phyloP scores from a whole-genome alignment of 2,113 vertebrate species.

The Plecotus auritus region DNA sequence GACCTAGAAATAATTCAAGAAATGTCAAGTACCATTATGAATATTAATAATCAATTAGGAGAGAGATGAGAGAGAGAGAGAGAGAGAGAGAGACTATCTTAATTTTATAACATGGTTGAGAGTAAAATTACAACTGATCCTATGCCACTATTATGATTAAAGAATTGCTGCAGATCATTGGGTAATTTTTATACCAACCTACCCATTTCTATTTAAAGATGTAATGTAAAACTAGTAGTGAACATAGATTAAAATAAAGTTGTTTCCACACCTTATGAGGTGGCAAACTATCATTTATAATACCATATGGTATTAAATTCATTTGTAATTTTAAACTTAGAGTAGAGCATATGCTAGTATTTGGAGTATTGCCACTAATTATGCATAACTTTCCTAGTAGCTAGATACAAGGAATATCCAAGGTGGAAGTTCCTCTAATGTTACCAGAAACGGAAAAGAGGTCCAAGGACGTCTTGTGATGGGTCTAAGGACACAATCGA shows the following conservation, averaged over 20 bases:
- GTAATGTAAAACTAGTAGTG: not conserved
- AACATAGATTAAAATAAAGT: not conserved
- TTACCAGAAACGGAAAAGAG: not conserved
- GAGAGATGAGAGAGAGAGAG: not conserved
- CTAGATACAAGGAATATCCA: not conserved
- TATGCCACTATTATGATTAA: not conserved
- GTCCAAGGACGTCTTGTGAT: not conserved
- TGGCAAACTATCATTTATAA: not conserved
- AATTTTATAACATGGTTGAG: not conserved
- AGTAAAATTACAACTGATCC: not conserved
- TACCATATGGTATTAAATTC: not conserved
- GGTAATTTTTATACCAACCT: not conserved
- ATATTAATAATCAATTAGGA: not conserved
- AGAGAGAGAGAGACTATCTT: too few species aligned
- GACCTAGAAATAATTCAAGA: not conserved
- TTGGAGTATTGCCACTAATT: not conserved
- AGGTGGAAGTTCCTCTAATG: not conserved
- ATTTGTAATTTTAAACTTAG: not conserved
- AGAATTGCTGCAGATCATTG: not conserved
- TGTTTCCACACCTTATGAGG: not conserved
- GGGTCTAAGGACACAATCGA: not conserved
- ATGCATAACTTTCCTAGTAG: not conserved
- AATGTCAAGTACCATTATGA: not conserved
- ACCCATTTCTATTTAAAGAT: not conserved
- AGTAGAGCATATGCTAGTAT: not conserved